These are phyloP conservation scores for Podotricha telesiphe DNA, from an alignment of 2,888 invertebrate genomes.

Conservation along the genomic window DNA sequence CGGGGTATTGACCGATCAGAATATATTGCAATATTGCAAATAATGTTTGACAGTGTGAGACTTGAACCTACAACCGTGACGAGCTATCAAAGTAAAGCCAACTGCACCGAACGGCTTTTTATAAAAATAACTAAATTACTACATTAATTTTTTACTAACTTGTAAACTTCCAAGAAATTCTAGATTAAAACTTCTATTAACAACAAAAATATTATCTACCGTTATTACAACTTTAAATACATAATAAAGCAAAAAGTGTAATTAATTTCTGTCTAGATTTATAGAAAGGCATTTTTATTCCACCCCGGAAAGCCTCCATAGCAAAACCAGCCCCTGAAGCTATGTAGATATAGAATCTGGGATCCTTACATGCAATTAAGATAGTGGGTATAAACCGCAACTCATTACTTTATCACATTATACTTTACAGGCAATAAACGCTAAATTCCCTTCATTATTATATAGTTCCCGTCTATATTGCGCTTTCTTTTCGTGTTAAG, in stretches of 20 bases:
- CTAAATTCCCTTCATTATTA: constrained; percentile 24
- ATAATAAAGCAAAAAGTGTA: not conserved
- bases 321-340: not conserved
- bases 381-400: constrained; percentile 30
- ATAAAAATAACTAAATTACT: too few relatives aligned
- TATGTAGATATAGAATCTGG: constrained; percentile 1
- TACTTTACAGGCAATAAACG: constrained; percentile 38
- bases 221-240: too few relatives aligned
- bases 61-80: too few relatives aligned
- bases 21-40: too few relatives aligned
- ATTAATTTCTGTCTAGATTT: not conserved
- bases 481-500: not conserved
- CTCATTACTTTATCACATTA: constrained; percentile 35
- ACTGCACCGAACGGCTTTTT: too few relatives aligned
- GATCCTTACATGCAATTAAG: constrained; percentile 30
- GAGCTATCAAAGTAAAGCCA: too few relatives aligned
- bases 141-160: too few relatives aligned
- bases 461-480: not conserved
- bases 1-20: too few relatives aligned
- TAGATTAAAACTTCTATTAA: too few relatives aligned
- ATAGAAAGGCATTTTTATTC: not conserved
- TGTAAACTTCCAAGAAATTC: too few relatives aligned
- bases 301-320: not conserved
- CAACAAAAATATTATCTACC: too few relatives aligned
- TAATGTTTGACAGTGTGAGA: too few relatives aligned